A percentile compares a stretch with the other conserved stretches of the same genome.
Evolutionary conservation across 2,888 invertebrate genomes (phyloP).

Genomic region (Peribatodes rhomboidaria): DNA sequence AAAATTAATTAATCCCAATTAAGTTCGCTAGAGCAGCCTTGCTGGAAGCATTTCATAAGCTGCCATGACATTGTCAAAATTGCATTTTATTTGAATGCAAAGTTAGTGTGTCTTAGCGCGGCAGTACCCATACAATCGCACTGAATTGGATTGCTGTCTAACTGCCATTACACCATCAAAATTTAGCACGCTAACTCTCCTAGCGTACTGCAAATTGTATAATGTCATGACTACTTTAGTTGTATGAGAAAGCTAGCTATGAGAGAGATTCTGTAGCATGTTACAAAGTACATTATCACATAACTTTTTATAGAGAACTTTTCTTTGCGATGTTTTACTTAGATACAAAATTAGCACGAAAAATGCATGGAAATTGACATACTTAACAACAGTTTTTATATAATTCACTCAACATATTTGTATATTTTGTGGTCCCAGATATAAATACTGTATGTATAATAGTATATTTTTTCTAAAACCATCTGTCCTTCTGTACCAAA

Average conservation of each 20-base stretch:
- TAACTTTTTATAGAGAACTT: not conserved
- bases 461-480: slow-evolving; percentile 40
- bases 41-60: too few relatives aligned
- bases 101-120: too few relatives aligned
- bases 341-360: slow-evolving; percentile 33
- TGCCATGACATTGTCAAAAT: too few relatives aligned
- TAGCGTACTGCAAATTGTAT: too few relatives aligned
- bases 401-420: slow-evolving; percentile 46
- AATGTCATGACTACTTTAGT: too few relatives aligned
- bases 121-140: too few relatives aligned
- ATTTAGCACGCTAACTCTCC: too few relatives aligned
- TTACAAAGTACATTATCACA: slow-evolving; percentile 24
- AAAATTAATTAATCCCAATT: not conserved
- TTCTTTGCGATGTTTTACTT: slow-evolving; percentile 12
- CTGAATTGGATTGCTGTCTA: too few relatives aligned
- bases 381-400: slow-evolving; percentile 34
- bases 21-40: slow-evolving; percentile 5
- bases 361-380: slow-evolving; percentile 33
- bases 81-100: too few relatives aligned
- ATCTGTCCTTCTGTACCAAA: slow-evolving; percentile 33
- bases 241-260: slow-evolving; percentile 1
- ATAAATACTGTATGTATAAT: slow-evolving; percentile 58
- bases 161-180: too few relatives aligned
- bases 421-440: slow-evolving; percentile 62
- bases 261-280: slow-evolving; percentile 40